phyloP scores from a whole-genome alignment of 2,888 invertebrate species.

The Macrosiphum euphorbiae region DNA sequence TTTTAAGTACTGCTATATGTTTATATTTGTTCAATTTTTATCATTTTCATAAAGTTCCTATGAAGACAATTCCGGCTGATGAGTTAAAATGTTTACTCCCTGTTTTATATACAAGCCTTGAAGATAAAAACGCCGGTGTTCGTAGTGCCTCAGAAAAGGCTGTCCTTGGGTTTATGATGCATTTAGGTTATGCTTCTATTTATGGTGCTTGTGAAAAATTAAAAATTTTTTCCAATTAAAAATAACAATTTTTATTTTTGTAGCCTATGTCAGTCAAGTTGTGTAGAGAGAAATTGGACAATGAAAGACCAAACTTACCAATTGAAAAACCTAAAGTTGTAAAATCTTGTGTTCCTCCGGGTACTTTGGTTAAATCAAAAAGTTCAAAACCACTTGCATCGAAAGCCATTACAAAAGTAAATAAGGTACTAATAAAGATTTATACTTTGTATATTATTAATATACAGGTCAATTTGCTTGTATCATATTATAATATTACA shows the following conservation, averaged over 20 bases:
- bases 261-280: constrained; percentile 66
- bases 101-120: constrained; percentile 83
- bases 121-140: constrained; percentile 92
- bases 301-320: constrained; percentile 67
- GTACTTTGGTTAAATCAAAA: constrained; percentile 39
- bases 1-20: neutral
- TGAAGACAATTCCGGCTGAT: constrained; percentile 83
- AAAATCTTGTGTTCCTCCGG: constrained; percentile 56
- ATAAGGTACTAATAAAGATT: constrained; percentile 3
- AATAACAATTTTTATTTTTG: constrained; percentile 20
- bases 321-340: constrained; percentile 48
- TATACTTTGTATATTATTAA: neutral
- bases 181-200: constrained; percentile 87
- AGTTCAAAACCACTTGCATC: constrained; percentile 54
- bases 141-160: constrained; percentile 91
- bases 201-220: constrained; percentile 82
- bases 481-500: neutral
- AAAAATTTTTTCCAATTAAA: constrained; percentile 71
- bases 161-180: constrained; percentile 92
- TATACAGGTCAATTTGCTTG: neutral
- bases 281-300: constrained; percentile 68
- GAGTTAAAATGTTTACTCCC: constrained; percentile 85
- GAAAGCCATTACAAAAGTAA: constrained; percentile 49
- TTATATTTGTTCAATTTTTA: neutral
- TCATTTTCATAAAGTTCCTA: constrained; percentile 69